Conservation (phyloP, 1,140 invertebrate species). For the Prorops nasuta region DNA sequence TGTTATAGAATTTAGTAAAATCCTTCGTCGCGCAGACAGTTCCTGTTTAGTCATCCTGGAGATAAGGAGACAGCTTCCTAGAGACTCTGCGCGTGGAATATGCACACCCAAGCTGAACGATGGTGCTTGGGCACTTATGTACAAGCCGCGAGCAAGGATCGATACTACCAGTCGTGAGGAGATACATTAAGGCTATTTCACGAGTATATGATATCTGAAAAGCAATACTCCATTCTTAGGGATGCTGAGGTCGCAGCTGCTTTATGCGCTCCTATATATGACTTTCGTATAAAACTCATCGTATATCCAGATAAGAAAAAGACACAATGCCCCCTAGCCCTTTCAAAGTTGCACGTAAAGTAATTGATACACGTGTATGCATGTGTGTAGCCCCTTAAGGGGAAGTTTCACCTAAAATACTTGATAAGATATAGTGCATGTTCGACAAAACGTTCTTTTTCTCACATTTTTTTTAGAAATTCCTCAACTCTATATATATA, state of each 20-base stretch:
- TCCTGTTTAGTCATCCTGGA: background rate
- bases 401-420: too few relatives aligned
- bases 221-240: constrained; percentile 36
- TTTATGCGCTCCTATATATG: constrained; percentile 27
- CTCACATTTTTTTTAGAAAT: too few relatives aligned
- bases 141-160: constrained; percentile 17
- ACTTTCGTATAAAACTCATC: constrained; percentile 14
- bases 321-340: constrained; percentile 14
- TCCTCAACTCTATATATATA: too few relatives aligned
- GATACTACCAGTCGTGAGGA: constrained; percentile 21
- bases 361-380: background rate
- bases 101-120: background rate
- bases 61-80: constrained; percentile 8
- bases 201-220: constrained; percentile 36
- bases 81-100: constrained; percentile 3
- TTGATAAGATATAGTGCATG: too few relatives aligned
- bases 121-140: background rate
- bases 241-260: constrained; percentile 24
- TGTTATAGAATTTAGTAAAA: constrained; percentile 37
- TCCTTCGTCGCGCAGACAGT: constrained; percentile 33
- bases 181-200: constrained; percentile 34
- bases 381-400: too few relatives aligned
- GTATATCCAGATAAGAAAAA: constrained; percentile 14
- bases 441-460: too few relatives aligned
- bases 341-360: background rate